Conservation (phyloP, 2,797 vertebrate species). For the Ibycter americanus region DNA sequence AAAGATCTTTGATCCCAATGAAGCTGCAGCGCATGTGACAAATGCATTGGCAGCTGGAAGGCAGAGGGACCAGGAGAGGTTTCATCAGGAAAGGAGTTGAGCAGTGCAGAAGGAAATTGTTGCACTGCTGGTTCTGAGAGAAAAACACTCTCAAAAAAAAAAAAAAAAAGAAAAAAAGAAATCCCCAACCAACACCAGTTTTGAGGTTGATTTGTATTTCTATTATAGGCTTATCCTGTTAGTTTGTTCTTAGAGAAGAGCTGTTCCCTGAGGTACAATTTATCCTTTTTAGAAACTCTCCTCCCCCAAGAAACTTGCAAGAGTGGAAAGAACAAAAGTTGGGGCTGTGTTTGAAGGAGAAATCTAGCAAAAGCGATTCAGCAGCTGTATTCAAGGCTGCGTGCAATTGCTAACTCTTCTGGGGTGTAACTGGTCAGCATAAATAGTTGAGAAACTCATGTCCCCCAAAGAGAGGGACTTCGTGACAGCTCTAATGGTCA, state of each 20-base stretch:
- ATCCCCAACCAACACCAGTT: neutral
- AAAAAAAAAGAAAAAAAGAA: neutral
- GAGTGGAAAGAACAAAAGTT: conserved; percentile 33
- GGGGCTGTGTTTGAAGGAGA: neutral
- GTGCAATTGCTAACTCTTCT: neutral
- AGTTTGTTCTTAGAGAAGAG: conserved; percentile 44
- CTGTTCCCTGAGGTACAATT: conserved; percentile 35
- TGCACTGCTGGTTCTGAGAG: neutral
- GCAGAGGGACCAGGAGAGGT: neutral
- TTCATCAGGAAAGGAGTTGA: neutral
- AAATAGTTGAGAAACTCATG: neutral
- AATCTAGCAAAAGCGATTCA: neutral
- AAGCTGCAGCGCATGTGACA: neutral
- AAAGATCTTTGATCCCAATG: neutral
- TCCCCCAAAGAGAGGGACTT: neutral
- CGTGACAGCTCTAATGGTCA: neutral
- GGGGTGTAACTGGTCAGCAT: neutral
- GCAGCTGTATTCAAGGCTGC: neutral
- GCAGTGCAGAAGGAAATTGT: neutral
- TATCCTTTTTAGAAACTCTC: conserved; percentile 49
- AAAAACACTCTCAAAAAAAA: neutral
- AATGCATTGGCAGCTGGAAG: neutral
- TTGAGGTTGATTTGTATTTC: conserved; percentile 29
- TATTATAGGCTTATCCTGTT: conserved; percentile 51
- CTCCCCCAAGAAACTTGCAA: neutral